These are phyloP conservation scores for Tiliqua scincoides DNA, from an alignment of 2,113 vertebrate species.

Conservation along the genomic window DNA sequence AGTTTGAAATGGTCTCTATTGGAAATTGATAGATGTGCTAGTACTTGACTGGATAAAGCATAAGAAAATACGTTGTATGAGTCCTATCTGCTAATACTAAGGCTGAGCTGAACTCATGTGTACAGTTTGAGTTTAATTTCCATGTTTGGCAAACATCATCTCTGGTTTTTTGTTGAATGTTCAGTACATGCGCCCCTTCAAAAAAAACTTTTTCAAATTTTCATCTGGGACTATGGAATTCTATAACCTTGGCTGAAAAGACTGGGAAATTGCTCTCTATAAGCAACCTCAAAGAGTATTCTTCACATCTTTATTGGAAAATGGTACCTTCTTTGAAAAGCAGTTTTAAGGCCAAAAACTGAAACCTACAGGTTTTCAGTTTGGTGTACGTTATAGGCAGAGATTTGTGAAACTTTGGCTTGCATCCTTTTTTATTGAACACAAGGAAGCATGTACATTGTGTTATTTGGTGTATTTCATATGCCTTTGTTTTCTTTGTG, in stretches of 20 bases:
- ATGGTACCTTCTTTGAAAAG: not conserved
- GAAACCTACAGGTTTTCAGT: not conserved
- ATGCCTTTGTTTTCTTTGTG: not conserved
- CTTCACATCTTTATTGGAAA: not conserved
- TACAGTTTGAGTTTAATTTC: not conserved
- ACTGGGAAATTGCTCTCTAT: not conserved
- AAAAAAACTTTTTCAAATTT: not conserved
- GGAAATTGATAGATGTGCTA: constrained; percentile 17
- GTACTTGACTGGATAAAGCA: constrained; percentile 33
- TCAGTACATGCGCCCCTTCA: not conserved
- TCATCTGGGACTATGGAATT: not conserved
- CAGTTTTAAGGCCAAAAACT: not conserved
- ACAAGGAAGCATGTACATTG: not conserved
- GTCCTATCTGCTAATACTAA: not conserved
- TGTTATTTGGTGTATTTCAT: not conserved
- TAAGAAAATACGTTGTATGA: constrained; percentile 29
- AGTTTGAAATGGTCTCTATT: constrained; percentile 45
- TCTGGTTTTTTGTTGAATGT: not conserved
- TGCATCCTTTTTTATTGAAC: not conserved
- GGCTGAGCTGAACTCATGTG: not conserved
- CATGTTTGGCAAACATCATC: not conserved
- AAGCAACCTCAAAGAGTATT: not conserved
- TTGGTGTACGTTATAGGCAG: not conserved
- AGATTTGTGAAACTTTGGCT: not conserved
- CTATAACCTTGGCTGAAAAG: not conserved